Evolutionary conservation across 30 jellyfish, hydroid and myxozoan genomes (phyloP).

Genomic region (Rhopilema esculentum): DNA sequence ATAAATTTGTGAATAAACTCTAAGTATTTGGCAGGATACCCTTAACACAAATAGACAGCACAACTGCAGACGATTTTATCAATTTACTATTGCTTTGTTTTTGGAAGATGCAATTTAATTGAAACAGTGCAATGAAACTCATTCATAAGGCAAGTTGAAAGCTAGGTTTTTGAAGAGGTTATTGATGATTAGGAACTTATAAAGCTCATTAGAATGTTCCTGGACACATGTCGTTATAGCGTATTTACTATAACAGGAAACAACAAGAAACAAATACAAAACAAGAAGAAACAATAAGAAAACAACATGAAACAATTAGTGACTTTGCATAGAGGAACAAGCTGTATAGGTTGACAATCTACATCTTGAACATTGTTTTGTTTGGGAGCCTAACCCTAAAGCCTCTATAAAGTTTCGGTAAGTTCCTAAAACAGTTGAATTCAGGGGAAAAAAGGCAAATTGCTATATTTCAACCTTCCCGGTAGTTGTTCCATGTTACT

Average conservation of each 20-base stretch:
- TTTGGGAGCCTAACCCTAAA: neutral
- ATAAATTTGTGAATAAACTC: neutral
- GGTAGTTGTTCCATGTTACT: neutral
- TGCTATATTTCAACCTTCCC: neutral
- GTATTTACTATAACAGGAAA: neutral
- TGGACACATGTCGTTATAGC: neutral
- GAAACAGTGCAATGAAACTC: neutral
- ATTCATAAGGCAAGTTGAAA: neutral
- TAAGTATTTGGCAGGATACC: neutral
- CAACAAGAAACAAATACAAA: neutral
- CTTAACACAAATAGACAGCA: neutral
- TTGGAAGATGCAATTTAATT: neutral
- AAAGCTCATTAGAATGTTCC: neutral
- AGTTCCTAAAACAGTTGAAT: neutral
- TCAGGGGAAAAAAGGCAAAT: neutral
- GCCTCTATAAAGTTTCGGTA: neutral
- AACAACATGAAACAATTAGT: neutral
- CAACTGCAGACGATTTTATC: neutral
- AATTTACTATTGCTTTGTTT: neutral
- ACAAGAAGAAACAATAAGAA: neutral
- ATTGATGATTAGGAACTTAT: neutral
- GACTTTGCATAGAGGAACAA: neutral
- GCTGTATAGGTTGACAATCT: neutral
- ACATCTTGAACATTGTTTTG: neutral
- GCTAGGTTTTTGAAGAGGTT: neutral